Evolutionary conservation across 2,113 vertebrate species (phyloP).

Genomic region (Probosciger aterrimus): DNA sequence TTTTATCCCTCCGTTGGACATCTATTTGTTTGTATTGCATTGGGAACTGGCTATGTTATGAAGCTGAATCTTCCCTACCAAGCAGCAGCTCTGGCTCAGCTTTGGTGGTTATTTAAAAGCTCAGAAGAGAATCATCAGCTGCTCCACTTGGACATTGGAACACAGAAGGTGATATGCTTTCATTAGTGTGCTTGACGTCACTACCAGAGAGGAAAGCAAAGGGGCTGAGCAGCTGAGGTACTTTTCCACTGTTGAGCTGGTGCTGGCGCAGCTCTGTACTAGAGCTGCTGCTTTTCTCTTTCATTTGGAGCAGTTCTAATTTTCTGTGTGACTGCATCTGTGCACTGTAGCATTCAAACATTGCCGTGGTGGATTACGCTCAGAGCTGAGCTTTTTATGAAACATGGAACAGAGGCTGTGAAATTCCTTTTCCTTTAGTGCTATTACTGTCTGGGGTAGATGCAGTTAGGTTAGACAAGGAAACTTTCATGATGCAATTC

Average conservation of each 20-base stretch:
- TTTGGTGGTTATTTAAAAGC: slow-evolving; percentile 40
- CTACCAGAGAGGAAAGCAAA: background rate
- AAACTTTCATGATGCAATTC: background rate
- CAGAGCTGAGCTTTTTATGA: slow-evolving; percentile 25
- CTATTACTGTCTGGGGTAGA: background rate
- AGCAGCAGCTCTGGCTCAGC: background rate
- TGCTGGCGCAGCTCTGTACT: slow-evolving; percentile 9
- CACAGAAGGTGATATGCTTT: slow-evolving; percentile 47
- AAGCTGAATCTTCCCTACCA: slow-evolving; percentile 32
- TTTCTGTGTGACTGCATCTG: slow-evolving; percentile 24
- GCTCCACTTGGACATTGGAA: slow-evolving; percentile 17
- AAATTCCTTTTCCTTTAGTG: background rate
- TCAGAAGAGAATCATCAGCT: slow-evolving; percentile 29
- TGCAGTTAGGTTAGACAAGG: slow-evolving; percentile 32
- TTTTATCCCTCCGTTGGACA: background rate
- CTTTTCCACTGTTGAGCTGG: slow-evolving; percentile 43
- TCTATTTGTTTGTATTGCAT: slow-evolving; percentile 16
- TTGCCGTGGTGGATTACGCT: slow-evolving; percentile 20
- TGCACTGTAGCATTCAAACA: slow-evolving; percentile 27
- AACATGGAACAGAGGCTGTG: background rate
- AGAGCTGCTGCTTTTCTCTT: background rate
- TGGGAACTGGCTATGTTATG: background rate
- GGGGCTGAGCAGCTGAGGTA: slow-evolving; percentile 33
- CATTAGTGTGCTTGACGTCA: slow-evolving; percentile 37
- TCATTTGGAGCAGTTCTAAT: slow-evolving; percentile 1